Percentiles rank a stretch among this genome's conserved stretches.
Evolutionary conservation across 2,113 vertebrate species (phyloP).

Genomic region (Syngnathus floridae): DNA sequence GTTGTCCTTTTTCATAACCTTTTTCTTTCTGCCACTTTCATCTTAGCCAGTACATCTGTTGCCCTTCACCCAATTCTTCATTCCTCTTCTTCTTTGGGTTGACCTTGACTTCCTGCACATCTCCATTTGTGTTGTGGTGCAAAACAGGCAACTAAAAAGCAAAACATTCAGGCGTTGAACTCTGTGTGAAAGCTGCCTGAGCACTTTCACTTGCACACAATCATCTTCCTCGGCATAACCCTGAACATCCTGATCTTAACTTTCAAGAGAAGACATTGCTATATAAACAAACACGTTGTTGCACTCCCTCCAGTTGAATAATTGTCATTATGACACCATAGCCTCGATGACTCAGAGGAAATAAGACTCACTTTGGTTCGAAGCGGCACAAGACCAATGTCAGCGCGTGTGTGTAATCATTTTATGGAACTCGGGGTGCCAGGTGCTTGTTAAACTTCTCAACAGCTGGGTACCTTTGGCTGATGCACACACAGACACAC

Average conservation of each 20-base stretch:
- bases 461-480: slow-evolving; percentile 52
- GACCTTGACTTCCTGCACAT: slow-evolving; percentile 1
- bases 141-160: not conserved
- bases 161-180: not conserved
- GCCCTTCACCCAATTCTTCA: slow-evolving; percentile 20
- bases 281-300: not conserved
- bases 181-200: not conserved
- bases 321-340: slow-evolving; percentile 24
- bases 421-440: slow-evolving; percentile 33
- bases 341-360: slow-evolving; percentile 52
- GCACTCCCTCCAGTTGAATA: slow-evolving; percentile 32
- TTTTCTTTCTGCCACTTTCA: slow-evolving; percentile 17
- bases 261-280: too few relatives aligned
- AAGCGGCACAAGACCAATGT: slow-evolving; percentile 21
- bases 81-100: slow-evolving; percentile 1
- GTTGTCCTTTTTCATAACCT: slow-evolving; percentile 16
- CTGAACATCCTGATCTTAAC: not conserved
- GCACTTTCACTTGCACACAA: not conserved
- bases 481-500: slow-evolving; percentile 2
- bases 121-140: not conserved
- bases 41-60: slow-evolving; percentile 44
- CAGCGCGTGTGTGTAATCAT: slow-evolving; percentile 18
- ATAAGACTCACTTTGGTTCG: slow-evolving; percentile 23
- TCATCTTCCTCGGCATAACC: not conserved
- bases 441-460: slow-evolving; percentile 50